phyloP scores from a whole-genome alignment of 2,113 vertebrate species.

The Laticauda laticaudata region DNA sequence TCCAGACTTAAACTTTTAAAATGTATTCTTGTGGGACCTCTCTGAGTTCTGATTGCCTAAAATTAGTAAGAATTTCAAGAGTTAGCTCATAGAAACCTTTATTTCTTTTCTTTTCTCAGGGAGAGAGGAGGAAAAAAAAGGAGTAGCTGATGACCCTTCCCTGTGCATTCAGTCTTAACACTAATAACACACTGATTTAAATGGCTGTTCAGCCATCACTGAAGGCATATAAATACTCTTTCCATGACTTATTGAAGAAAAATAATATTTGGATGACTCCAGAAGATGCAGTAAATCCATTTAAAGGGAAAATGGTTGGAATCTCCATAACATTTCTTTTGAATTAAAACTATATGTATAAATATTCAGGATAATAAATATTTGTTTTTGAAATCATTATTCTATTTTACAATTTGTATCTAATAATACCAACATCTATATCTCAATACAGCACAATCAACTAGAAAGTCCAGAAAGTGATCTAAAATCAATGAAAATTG shows the following conservation, averaged over 20 bases:
- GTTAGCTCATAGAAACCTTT: not conserved
- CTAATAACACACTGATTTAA: not conserved
- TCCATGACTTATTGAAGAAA: not conserved
- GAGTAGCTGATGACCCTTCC: not conserved
- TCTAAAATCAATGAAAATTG: not conserved
- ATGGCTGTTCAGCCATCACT: not conserved
- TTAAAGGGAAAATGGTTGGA: not conserved
- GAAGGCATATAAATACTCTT: not conserved
- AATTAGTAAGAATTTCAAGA: not conserved
- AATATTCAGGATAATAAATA: not conserved
- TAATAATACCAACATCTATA: not conserved
- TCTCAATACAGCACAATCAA: not conserved
- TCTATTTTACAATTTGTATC: not conserved
- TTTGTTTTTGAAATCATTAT: not conserved
- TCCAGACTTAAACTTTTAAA: not conserved
- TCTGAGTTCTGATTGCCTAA: not conserved
- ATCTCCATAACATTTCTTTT: not conserved
- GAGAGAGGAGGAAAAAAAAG: not conserved
- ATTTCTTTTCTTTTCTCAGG: not conserved
- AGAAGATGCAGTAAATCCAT: not conserved
- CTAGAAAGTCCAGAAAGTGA: not conserved
- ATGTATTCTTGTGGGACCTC: not conserved
- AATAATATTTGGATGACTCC: not conserved
- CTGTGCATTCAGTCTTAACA: not conserved
- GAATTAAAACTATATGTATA: not conserved